phyloP scores from a whole-genome alignment of 2,797 vertebrate genomes.

The Saxicola maurus region DNA sequence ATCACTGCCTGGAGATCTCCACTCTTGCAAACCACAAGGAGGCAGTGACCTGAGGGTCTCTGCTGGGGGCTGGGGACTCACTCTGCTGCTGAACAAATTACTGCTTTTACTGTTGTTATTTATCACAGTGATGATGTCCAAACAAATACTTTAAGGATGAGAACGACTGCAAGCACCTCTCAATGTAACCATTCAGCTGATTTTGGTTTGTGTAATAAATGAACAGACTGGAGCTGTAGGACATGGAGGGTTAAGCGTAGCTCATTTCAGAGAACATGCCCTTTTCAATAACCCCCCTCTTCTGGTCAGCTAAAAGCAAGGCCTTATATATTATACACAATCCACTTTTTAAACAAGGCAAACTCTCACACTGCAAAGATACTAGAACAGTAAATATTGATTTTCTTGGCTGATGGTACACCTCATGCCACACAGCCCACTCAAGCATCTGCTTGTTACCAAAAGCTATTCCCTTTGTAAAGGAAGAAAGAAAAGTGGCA shows the following conservation, averaged over 20 bases:
- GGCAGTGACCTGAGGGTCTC: fast-evolving
- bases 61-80: not conserved
- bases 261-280: not conserved
- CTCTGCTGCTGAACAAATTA: not conserved
- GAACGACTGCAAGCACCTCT: not conserved
- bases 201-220: not conserved
- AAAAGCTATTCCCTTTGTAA: conserved; percentile 65
- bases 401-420: conserved; percentile 69
- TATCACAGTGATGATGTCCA: not conserved
- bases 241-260: conserved; percentile 11
- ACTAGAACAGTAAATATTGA: conserved; percentile 83
- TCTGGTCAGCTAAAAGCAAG: conserved; percentile 50
- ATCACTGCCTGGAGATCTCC: not conserved
- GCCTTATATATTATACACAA: conserved; percentile 50
- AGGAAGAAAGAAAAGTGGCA: conserved; percentile 68
- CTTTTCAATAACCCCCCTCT: conserved; percentile 24
- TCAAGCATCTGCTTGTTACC: conserved; percentile 72
- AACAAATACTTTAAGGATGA: not conserved
- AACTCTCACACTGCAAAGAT: conserved; percentile 71
- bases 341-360: conserved; percentile 65
- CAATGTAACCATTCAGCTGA: not conserved
- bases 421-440: conserved; percentile 63
- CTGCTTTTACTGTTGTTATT: not conserved
- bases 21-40: fast-evolving
- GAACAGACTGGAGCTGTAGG: not conserved